Base-by-base conservation (phyloP, 2,113 vertebrate genomes). In the Oreocharis arfaki region DNA sequence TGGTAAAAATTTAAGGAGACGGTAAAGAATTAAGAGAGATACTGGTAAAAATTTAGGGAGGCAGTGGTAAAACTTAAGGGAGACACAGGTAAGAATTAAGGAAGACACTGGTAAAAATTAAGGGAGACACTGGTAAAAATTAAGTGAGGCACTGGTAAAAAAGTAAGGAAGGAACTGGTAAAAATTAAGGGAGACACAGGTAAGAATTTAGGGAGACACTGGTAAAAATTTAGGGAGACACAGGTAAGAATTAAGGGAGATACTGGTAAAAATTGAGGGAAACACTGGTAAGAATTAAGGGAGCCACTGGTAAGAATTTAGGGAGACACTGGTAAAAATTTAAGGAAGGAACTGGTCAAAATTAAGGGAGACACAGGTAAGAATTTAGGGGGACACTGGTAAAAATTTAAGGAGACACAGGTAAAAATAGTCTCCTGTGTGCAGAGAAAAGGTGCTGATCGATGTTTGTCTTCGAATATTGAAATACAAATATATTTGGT, bases 41-140 rank as follows among this genome's bases (percentile, higher is more conserved):
- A 2, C 15, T 11, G 11, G n/a, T 49, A 30, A 33, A 11, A 65
- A 44, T 44, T 11, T 4, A 16, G 13, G 11, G 20, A 39, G 27
- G 7, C 3, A 5, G 4, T 4, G 42, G 32, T 23, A 14, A 76
- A 30, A 76, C 18, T 18, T 8, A 9, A 17, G 10, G 26, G 14
- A 57, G 10, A 3, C 3, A 2, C 12, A 8, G 44, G 12, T 39
- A n/a, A 33, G 16, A 61, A 21, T n/a, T 9, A 7, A 27, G 5
- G 23, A 13, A 27, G 2, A 2, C 4, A 27, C 3, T 1, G 18
- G 13, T 22, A 28, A 57, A 3, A 75, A 35, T 46, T 9, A 9
- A 28, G 18, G 39, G 24, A 74, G 9, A 5, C 8, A 6, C 13
- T 9, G 11, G 20, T 30, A 7, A 46, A 16, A 55, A 42, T 55